A percentile compares a stretch with the other conserved stretches of the same genome.
These are phyloP conservation scores for Peromyscus polionotus DNA, from an alignment of 2,113 vertebrate species.

Conservation along the genomic window DNA sequence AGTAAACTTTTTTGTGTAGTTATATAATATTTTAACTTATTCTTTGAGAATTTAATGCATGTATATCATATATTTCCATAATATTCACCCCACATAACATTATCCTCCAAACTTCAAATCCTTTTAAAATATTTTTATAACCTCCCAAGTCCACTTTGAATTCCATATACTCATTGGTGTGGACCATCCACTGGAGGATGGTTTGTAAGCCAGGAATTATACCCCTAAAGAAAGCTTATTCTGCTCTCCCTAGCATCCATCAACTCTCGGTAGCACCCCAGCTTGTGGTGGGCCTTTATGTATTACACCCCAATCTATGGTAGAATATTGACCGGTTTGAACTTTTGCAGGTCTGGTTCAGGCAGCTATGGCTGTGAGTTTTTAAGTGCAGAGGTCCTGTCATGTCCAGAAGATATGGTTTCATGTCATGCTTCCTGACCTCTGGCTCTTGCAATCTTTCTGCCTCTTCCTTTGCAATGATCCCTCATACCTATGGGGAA, in stretches of 20 bases:
- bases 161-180: not conserved
- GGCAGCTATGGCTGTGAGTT: too few relatives aligned
- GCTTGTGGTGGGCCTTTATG: too few relatives aligned
- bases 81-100: not conserved
- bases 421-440: not conserved
- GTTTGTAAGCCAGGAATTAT: not conserved
- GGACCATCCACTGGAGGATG: not conserved
- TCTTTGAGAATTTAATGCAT: not conserved
- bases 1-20: not conserved
- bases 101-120: not conserved
- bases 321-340: not conserved
- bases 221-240: not conserved
- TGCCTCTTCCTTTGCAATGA: not conserved
- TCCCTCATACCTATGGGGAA: not conserved
- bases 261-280: too few relatives aligned
- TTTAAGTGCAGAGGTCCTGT: not conserved
- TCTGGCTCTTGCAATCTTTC: not conserved
- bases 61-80: not conserved
- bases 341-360: too few relatives aligned
- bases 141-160: not conserved
- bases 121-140: not conserved
- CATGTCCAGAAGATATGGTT: not conserved
- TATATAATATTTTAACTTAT: too few relatives aligned
- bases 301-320: not conserved
- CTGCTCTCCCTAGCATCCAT: too few relatives aligned